phyloP scores from a whole-genome alignment of 2,113 vertebrate genomes.

The Notarius lentiginosus region DNA sequence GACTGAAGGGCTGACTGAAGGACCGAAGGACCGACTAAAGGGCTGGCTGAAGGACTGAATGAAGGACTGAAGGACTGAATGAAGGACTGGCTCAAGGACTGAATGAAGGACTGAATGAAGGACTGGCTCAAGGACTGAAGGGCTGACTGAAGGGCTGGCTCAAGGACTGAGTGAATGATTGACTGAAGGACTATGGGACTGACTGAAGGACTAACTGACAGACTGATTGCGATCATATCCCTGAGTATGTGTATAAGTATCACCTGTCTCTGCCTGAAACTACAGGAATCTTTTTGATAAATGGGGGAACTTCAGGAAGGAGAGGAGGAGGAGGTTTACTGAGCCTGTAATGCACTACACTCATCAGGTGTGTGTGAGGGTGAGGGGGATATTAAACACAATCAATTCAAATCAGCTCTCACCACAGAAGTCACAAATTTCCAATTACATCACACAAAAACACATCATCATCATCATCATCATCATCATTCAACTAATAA shows the following conservation, averaged over 20 bases:
- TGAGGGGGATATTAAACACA: not conserved
- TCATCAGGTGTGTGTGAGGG: not conserved
- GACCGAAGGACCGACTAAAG: accelerated
- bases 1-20: not conserved
- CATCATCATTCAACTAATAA: not conserved
- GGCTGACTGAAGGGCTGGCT: no score
- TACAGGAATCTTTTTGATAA: no score
- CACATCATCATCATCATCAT: not conserved
- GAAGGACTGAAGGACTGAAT: not conserved
- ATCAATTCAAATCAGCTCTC: not conserved
- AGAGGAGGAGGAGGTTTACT: not conserved
- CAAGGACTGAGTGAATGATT: no score
- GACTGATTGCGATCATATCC: not conserved
- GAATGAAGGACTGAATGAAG: no score
- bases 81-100: no score
- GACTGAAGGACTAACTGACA: no score
- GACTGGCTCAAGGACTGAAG: no score
- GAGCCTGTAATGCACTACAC: not conserved
- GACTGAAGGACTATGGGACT: not conserved
- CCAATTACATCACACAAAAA: constrained; percentile 15
- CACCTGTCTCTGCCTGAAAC: not conserved
- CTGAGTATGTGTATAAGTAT: not conserved
- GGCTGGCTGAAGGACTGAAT: not conserved
- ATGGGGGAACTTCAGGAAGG: not conserved
- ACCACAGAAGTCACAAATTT: not conserved